Evolutionary conservation across 2,113 vertebrate genomes (phyloP).

Genomic region (Craseonycteris thonglongyai): DNA sequence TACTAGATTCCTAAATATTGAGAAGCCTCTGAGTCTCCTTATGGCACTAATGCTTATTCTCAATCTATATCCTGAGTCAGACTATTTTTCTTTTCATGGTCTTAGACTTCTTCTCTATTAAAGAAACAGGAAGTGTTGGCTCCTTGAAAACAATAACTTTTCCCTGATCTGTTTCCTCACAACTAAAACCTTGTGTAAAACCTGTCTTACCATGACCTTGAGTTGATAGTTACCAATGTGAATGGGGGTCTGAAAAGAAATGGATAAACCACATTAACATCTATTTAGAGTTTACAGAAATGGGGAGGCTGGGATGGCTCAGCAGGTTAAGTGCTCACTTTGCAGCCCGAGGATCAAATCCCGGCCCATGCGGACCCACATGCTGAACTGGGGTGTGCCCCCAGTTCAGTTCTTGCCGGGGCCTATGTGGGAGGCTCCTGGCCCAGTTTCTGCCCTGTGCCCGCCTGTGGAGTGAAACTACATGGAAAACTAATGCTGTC

Average conservation of each 20-base stretch:
- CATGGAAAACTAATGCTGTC: no score
- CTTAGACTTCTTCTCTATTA: constrained; percentile 27
- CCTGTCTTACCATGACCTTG: not conserved
- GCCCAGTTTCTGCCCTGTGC: no score
- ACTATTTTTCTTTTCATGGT: not conserved
- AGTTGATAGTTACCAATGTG: not conserved
- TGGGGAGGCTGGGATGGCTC: no score
- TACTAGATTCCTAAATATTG: constrained; percentile 43
- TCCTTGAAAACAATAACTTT: not conserved
- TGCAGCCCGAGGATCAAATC: no score
- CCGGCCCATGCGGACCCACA: no score
- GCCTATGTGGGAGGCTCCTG: no score
- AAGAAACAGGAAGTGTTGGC: constrained; percentile 8
- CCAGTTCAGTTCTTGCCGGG: no score
- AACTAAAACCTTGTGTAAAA: not conserved
- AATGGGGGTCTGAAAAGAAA: not conserved
- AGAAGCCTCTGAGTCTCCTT: constrained; percentile 4
- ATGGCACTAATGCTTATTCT: constrained; percentile 7
- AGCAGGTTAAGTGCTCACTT: no score
- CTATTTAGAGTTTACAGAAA: not conserved
- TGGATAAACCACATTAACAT: not conserved
- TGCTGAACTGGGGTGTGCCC: no score
- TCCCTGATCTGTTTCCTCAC: not conserved
- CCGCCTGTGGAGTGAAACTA: no score
- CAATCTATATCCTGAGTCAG: not conserved